Percentiles rank a stretch among this genome's conserved stretches.
Evolutionary conservation across 2,888 invertebrate species (phyloP).

Genomic region (Alsophila aescularia): DNA sequence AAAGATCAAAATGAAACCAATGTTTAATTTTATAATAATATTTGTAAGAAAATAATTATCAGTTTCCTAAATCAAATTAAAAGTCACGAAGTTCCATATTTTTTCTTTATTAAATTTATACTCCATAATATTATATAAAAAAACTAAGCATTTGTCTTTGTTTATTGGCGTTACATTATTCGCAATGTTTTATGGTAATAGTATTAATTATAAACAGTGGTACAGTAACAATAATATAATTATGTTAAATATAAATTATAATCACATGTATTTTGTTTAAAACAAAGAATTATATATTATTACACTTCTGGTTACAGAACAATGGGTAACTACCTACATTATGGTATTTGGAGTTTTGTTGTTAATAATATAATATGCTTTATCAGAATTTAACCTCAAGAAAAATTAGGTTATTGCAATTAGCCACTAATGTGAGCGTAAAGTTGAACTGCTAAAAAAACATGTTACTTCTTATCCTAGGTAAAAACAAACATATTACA

Average conservation of each 20-base stretch:
- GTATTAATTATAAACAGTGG: background rate
- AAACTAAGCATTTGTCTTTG: background rate
- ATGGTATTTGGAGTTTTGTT: too few relatives aligned
- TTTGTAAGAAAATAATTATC: too few relatives aligned
- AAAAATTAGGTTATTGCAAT: too few relatives aligned
- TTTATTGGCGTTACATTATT: conserved; percentile 20
- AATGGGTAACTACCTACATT: too few relatives aligned
- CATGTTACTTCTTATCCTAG: background rate
- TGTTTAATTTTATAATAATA: background rate
- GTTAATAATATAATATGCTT: too few relatives aligned
- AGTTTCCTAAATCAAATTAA: too few relatives aligned
- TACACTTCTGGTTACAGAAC: background rate
- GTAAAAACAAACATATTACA: background rate
- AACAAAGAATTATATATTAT: background rate
- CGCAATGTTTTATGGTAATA: conserved; percentile 4
- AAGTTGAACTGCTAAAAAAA: background rate
- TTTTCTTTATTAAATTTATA: too few relatives aligned
- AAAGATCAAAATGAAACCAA: too few relatives aligned
- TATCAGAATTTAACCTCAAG: too few relatives aligned
- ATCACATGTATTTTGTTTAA: background rate
- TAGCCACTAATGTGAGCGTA: background rate
- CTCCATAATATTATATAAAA: too few relatives aligned
- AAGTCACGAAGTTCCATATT: too few relatives aligned
- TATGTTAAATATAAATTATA: background rate
- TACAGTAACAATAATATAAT: background rate